These are phyloP conservation scores for Nephotettix cincticeps DNA, from an alignment of 1,140 invertebrate species.

Conservation along the genomic window DNA sequence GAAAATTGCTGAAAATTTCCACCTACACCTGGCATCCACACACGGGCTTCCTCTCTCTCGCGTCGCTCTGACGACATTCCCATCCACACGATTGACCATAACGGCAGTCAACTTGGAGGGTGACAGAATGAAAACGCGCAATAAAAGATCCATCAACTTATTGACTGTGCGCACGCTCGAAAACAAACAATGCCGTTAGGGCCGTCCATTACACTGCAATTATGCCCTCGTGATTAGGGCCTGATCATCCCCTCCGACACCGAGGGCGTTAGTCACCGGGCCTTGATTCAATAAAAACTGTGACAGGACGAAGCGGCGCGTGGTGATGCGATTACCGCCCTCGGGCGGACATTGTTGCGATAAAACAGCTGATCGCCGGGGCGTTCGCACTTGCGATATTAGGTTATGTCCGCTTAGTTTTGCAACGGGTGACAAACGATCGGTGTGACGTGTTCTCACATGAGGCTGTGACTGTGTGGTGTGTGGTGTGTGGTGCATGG, in stretches of 20 bases:
- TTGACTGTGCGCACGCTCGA: background rate
- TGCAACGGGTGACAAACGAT: background rate
- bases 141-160: background rate
- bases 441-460: background rate
- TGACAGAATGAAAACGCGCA: background rate
- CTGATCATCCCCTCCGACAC: background rate
- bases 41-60: no score
- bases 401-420: background rate
- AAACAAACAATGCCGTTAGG: constrained; percentile 5
- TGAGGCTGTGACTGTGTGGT: background rate
- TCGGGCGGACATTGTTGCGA: background rate
- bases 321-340: background rate
- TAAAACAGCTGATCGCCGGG: constrained; percentile 1
- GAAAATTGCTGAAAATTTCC: no score
- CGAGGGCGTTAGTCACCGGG: background rate
- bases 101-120: no score
- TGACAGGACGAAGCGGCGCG: background rate
- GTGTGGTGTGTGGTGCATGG: no score
- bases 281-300: constrained; percentile 11
- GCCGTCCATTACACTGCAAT: background rate
- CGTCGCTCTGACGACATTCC: no score
- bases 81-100: no score
- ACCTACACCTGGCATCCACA: no score
- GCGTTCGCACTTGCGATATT: background rate
- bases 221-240: constrained; percentile 2